Evolutionary conservation across 2,797 vertebrate species (phyloP).

Genomic region (Aeoliscus strigatus): DNA sequence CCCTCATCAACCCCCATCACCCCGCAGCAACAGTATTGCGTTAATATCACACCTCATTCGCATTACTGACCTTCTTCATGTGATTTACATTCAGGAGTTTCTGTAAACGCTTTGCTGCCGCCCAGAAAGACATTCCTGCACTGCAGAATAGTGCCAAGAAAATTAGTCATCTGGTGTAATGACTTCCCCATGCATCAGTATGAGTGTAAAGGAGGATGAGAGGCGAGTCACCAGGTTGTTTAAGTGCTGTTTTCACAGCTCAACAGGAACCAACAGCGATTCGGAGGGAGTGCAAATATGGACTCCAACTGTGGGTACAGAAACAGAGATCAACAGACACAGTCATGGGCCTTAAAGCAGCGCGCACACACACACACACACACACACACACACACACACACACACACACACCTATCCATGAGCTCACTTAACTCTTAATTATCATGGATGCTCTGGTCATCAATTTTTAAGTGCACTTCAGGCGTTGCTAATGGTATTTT

Average conservation of each 20-base stretch:
- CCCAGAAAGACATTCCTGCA: slow-evolving; percentile 11
- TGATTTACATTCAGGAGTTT: slow-evolving; percentile 30
- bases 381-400: slow-evolving; percentile 32
- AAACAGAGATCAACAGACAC: slow-evolving; percentile 29
- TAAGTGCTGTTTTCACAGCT: slow-evolving; percentile 57
- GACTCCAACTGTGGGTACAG: slow-evolving; percentile 27
- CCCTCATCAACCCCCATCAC: too few species aligned
- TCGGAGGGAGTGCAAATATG: slow-evolving; percentile 30
- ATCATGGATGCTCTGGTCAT: slow-evolving; percentile 60
- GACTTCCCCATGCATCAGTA: slow-evolving; percentile 50
- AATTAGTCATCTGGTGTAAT: slow-evolving; percentile 55
- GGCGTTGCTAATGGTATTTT: slow-evolving; percentile 69
- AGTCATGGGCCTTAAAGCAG: slow-evolving; percentile 9
- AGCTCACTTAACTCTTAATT: slow-evolving; percentile 68
- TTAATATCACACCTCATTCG: slow-evolving; percentile 2
- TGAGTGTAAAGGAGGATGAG: slow-evolving; percentile 45
- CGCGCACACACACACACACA: slow-evolving; percentile 30
- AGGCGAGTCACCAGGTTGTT: slow-evolving; percentile 43
- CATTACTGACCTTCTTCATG: slow-evolving; percentile 5
- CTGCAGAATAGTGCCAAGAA: slow-evolving; percentile 24
- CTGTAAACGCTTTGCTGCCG: slow-evolving; percentile 18
- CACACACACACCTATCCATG: slow-evolving; percentile 27
- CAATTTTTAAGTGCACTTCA: slow-evolving; percentile 65
- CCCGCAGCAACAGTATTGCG: too few species aligned
- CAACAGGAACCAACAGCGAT: slow-evolving; percentile 49